Percentiles rank a stretch among this genome's conserved stretches.
Conservation (phyloP, 2,888 invertebrate species). For the Pecten maximus region DNA sequence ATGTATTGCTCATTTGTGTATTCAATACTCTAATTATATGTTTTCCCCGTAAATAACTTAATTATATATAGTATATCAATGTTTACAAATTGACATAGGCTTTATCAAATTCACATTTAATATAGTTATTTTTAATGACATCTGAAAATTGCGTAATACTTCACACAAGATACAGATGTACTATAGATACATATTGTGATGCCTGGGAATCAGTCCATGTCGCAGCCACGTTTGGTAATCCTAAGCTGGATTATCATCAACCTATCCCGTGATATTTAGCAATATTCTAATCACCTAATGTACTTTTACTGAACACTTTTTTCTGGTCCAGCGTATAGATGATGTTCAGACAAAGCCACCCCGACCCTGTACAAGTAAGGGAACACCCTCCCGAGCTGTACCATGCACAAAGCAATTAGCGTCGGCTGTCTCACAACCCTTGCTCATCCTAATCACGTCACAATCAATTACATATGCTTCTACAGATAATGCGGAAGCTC, state of each 20-base stretch:
- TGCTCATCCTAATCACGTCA: neutral
- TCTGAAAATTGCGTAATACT: no score
- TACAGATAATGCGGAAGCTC: neutral
- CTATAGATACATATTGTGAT: no score
- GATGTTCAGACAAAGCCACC: conserved; percentile 15
- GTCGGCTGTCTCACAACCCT: neutral
- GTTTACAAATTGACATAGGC: no score
- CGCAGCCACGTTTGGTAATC: neutral
- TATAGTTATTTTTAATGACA: no score
- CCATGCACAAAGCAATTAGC: neutral
- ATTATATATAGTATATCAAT: no score
- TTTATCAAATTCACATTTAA: no score
- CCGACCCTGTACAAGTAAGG: no score
- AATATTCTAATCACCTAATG: neutral
- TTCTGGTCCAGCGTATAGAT: neutral
- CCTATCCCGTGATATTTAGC: neutral
- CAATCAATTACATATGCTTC: neutral
- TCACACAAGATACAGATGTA: no score
- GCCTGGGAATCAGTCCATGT: neutral
- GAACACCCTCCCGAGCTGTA: neutral
- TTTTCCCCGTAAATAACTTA: no score
- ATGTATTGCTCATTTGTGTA: no score
- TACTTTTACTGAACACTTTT: neutral
- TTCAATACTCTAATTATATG: no score
- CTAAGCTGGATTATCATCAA: neutral